Percentiles rank a stretch among this genome's conserved stretches.
phyloP scores from a whole-genome alignment of 2,888 invertebrate species.

The Melipona bicolor region DNA sequence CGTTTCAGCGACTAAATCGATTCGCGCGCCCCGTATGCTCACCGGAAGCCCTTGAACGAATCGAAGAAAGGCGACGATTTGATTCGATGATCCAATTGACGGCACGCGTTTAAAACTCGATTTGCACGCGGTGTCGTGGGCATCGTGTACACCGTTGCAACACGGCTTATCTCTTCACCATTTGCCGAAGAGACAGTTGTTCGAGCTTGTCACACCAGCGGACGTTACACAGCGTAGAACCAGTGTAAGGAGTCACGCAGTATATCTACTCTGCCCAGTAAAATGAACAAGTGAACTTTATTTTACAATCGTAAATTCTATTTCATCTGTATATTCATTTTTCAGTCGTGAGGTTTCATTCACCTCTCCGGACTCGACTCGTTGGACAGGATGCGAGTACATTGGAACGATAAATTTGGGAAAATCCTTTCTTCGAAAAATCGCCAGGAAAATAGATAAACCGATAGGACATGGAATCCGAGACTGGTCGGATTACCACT shows the following conservation, averaged over 20 bases:
- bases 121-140: not conserved
- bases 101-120: slow-evolving; percentile 31
- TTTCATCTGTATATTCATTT: not conserved
- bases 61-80: slow-evolving; percentile 35
- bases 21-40: not conserved
- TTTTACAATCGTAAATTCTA: not conserved
- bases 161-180: slow-evolving; percentile 53
- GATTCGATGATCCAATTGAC: slow-evolving; percentile 55
- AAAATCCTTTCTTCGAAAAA: not conserved
- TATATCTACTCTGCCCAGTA: too few species aligned
- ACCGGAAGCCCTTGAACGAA: slow-evolving; percentile 52
- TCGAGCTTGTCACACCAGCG: too few species aligned
- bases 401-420: not conserved
- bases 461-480: slow-evolving; percentile 43
- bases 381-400: not conserved
- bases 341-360: not conserved
- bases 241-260: too few species aligned
- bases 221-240: too few species aligned
- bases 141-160: slow-evolving; percentile 23
- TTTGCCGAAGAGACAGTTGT: slow-evolving; percentile 14
- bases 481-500: slow-evolving; percentile 56
- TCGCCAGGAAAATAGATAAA: not conserved
- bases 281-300: not conserved
- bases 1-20: slow-evolving; percentile 4
- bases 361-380: not conserved